Conservation (phyloP, 2,113 vertebrate genomes). For the Eclectus roratus region DNA sequence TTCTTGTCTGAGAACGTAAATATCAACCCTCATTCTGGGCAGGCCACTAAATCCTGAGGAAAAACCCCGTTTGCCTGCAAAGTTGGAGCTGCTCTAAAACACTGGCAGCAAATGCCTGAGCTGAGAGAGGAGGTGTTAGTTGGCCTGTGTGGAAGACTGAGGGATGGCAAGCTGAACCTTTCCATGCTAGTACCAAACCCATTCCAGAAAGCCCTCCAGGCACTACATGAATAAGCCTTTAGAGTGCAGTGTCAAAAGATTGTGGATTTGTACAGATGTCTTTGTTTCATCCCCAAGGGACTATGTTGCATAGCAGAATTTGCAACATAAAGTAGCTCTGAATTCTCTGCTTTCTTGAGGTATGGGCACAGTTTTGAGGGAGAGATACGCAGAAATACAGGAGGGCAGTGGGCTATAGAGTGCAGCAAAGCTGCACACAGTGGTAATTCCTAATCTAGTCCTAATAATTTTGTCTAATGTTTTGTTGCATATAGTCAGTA, state of each 20-base stretch:
- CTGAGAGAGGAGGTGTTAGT: neutral
- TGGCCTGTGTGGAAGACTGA: neutral
- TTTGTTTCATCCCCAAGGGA: neutral
- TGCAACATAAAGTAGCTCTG: neutral
- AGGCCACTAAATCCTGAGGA: conserved; percentile 22
- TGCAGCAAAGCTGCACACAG: neutral
- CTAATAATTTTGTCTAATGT: neutral
- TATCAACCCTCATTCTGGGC: neutral
- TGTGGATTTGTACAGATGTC: neutral
- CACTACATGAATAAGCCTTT: neutral
- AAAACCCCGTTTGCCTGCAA: neutral
- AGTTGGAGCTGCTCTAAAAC: neutral
- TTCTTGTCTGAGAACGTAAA: neutral
- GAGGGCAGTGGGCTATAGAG: neutral
- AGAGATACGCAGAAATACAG: neutral
- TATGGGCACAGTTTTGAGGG: neutral
- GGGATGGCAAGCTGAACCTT: neutral
- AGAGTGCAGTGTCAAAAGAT: neutral
- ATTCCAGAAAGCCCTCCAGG: neutral
- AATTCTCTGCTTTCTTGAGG: neutral
- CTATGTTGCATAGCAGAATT: neutral
- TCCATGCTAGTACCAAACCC: neutral
- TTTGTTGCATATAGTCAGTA: neutral
- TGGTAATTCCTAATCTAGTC: neutral
- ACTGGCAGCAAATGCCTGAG: neutral